Percentiles rank a stretch among this genome's conserved stretches.
Conservation (phyloP, 2,113 vertebrate genomes). For the Tapirus terrestris region DNA sequence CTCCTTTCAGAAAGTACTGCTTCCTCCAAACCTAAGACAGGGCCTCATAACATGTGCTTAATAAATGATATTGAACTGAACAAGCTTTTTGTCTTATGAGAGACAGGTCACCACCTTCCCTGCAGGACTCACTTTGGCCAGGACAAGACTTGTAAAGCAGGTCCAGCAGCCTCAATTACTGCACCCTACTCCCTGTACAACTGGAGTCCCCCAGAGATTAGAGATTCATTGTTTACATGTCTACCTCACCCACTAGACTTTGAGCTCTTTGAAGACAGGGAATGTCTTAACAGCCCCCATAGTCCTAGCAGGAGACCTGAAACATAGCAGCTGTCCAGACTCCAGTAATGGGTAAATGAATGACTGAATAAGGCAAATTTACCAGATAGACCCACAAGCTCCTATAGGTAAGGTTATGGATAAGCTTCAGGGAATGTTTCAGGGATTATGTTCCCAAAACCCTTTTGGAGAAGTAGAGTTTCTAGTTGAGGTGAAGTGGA, state of each 20-base stretch:
- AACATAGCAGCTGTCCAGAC: not conserved
- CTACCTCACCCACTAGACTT: slow-evolving; percentile 72
- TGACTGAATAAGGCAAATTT: slow-evolving; percentile 19
- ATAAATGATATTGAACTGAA: not conserved
- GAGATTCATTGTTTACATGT: slow-evolving; percentile 58
- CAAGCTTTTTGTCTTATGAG: slow-evolving; percentile 19
- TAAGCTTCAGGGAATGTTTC: not conserved
- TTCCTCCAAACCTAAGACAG: not conserved
- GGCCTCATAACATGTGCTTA: not conserved
- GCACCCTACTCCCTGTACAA: slow-evolving; percentile 11
- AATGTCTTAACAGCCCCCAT: not conserved
- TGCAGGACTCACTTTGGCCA: slow-evolving; percentile 49
- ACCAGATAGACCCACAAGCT: not conserved
- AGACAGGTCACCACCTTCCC: slow-evolving; percentile 52
- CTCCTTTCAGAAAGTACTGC: not conserved
- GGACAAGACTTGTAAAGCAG: slow-evolving; percentile 69
- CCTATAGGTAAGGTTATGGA: not conserved
- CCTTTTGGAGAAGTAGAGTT: not conserved
- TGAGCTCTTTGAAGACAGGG: slow-evolving; percentile 56
- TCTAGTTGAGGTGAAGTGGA: not conserved
- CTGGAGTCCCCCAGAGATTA: slow-evolving; percentile 62
- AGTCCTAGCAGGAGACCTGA: not conserved
- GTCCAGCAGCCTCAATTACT: slow-evolving; percentile 69
- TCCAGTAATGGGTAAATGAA: not conserved
- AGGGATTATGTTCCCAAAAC: not conserved